Evolutionary conservation across 2,888 invertebrate species (phyloP), one percentile per base, ranked within the genome.

Genomic region (Troides helena): DNA sequence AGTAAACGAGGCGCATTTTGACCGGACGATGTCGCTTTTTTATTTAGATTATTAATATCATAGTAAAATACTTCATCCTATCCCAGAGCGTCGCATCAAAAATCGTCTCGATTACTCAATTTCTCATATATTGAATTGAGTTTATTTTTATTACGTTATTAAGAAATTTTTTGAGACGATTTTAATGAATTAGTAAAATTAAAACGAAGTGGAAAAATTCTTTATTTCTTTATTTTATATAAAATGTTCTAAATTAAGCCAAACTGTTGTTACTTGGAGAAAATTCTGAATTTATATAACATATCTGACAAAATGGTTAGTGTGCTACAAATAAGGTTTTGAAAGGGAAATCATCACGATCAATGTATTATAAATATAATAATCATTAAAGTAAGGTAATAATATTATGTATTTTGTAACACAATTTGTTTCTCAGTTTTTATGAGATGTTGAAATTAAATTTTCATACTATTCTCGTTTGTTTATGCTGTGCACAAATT

Each of bases 221-320:
- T 79, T 85, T 84, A 81, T 81, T 87, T 86, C 83, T 71, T 53
- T 74, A 75, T 77, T 78, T 82, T 82, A 84, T 83, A 30, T 30
- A 30, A 84, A 82, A 72, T 85, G 85, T 86, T 83, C 82, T 86
- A 84, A 81, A 85, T 75, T 85, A 88, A 88, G 88, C 88, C 89
- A 91, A 91, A 90, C 90, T 88, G 84, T 90, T 88, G 84, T 90
- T 89, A 91, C 90, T 85, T 85, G 89, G 91, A 90, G 88, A 89
- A 91, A 87, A 90, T 90, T 90, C 90, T 85, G 92, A 92, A 92
- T 92, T 92, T 92, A 92, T 89, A 91, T 89, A 82, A 92, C 92
- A 92, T 92, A 92, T 92, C 92, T 91, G 90, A 90, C 89, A 92
- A 91, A 90, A 92, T 92, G 92, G 92, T 92, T 92, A 92, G 92